Percentiles rank a stretch among this genome's conserved stretches.
These are phyloP conservation scores for Amphiprion percula DNA, from an alignment of 2,113 vertebrate genomes.

Conservation along the genomic window DNA sequence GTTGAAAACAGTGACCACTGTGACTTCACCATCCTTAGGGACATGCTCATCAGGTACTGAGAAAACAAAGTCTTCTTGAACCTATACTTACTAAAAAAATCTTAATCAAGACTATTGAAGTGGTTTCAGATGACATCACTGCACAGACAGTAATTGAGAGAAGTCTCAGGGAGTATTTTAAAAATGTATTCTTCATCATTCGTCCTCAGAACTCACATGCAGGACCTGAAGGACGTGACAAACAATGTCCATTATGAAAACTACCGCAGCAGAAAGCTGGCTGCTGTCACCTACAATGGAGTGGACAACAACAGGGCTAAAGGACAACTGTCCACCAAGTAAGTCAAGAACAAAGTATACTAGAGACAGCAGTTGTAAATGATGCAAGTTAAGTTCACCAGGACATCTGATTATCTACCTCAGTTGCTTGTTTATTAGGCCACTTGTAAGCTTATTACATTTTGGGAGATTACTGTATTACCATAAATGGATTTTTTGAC, in stretches of 20 bases:
- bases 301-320: conserved; percentile 97
- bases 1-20: conserved; percentile 99
- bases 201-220: conserved; percentile 94
- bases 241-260: conserved; percentile 99
- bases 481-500: no score
- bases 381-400: no score
- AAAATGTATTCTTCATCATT: conserved; percentile 27
- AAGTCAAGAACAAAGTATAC: conserved; percentile 67
- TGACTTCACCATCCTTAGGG: conserved; percentile 98
- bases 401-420: no score
- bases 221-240: conserved; percentile 98
- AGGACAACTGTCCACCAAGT: conserved; percentile 95
- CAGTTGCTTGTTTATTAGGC: no score
- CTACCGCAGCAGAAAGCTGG: conserved; percentile 97
- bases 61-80: background rate
- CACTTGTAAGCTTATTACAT: no score
- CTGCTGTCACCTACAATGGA: conserved; percentile 97
- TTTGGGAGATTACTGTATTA: no score
- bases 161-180: background rate
- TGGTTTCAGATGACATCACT: background rate
- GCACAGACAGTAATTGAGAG: background rate
- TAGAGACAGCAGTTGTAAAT: background rate
- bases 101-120: no score
- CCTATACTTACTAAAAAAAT: background rate
- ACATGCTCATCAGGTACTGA: conserved; percentile 98